A percentile compares a stretch with the other conserved stretches of the same genome.
phyloP scores from a whole-genome alignment of 2,113 vertebrate species.

The Hepsetus odoe region DNA sequence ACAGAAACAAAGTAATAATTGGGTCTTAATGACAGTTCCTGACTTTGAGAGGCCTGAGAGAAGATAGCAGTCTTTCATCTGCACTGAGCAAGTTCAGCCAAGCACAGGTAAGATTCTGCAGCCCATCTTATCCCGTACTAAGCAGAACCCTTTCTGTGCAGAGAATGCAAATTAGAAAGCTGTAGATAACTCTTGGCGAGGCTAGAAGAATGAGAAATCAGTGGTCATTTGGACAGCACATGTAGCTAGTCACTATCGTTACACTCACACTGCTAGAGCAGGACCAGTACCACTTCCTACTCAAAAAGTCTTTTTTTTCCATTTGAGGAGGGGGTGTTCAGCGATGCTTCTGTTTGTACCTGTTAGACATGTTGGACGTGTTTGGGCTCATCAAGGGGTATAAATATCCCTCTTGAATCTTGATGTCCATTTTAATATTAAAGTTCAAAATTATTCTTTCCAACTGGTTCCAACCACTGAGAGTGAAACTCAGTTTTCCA shows the following conservation, averaged over 20 bases:
- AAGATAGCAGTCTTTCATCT: constrained; percentile 39
- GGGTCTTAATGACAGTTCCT: constrained; percentile 39
- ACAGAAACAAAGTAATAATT: constrained; percentile 28
- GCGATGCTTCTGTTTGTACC: background rate
- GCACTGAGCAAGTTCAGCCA: constrained; percentile 17
- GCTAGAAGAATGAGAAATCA: background rate
- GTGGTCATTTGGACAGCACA: background rate
- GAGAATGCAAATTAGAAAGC: background rate
- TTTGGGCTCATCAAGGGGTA: no score
- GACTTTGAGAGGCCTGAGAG: constrained; percentile 30
- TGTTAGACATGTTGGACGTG: background rate
- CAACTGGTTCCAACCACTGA: no score
- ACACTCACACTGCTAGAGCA: background rate
- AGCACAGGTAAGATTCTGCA: constrained; percentile 15
- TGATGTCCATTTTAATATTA: no score
- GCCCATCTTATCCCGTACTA: background rate
- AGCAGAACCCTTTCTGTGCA: background rate
- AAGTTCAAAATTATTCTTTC: no score
- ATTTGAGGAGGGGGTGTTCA: background rate
- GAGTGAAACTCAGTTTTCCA: no score
- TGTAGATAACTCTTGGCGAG: background rate
- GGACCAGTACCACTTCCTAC: background rate
- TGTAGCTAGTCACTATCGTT: background rate
- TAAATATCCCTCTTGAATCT: no score
- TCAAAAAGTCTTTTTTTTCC: background rate